Base-by-base conservation (phyloP, 2,797 vertebrate genomes). In the Enteromius argenteus region DNA sequence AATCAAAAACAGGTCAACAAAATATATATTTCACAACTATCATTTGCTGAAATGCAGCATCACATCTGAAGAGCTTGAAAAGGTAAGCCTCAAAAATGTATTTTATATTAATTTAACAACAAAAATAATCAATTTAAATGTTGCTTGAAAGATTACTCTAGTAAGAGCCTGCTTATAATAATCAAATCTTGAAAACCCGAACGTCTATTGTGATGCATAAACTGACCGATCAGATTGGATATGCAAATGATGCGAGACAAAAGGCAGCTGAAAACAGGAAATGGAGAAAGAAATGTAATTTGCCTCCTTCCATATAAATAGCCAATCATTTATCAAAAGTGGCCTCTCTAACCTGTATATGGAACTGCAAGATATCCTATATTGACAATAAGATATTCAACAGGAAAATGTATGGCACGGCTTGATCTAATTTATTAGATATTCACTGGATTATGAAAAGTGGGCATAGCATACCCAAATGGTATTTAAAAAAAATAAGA, bases 301-400 rank as follows among this genome's bases (percentile, higher is more conserved):
- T 49, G 60, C 42, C 60, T 66, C 39, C 5, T 35, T 49, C 17
- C 6, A 27, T 35, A 79, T 66, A 67, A 79, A 37, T 35, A 46
- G 27, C 42, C 77, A 64, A 79, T 79, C 77, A 15, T 64, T 66
- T 21, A 79, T 79, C 60, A 66, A 60, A 35, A 30, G 76, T 10
- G 9, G 42, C 32, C 42, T 44, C 58, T 66, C 60, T 49, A 44
- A 32, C 6, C 42, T 35, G 58, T 14, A 64, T 37, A 39, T 32
- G 17, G 58, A 10, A 49, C 19, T 32, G 60, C 5, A 64, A 44
- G 15, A 78, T 42, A 42, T 62, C 2, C 4, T 79, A 5, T 30
- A 51, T 2, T 21, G 42, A 49, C 19, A 30, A 46, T 46, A 79
- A 66, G 11, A 79, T 66, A 79, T 79, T 9, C 39, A 49, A 66